Conservation (phyloP, 2,113 vertebrate genomes). For the Phalacrocorax pelagicus region DNA sequence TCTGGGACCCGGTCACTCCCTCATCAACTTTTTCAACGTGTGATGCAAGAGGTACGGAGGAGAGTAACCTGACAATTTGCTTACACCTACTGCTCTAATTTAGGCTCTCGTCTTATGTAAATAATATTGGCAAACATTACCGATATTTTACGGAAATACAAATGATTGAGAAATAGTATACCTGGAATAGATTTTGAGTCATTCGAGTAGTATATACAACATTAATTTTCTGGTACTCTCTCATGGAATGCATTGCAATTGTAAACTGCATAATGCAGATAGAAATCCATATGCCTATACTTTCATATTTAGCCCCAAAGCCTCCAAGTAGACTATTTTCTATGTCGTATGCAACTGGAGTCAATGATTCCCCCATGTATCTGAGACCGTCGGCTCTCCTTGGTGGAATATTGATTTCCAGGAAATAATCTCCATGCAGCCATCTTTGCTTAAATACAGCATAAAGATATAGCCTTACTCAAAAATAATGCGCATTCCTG, state of each 20-base stretch:
- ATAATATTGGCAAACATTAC: slow-evolving; percentile 1
- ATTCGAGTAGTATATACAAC: background rate
- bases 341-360: background rate
- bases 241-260: background rate
- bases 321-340: background rate
- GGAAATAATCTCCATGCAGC: slow-evolving; percentile 1
- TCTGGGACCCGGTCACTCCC: background rate
- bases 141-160: background rate
- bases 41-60: background rate
- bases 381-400: slow-evolving; percentile 14
- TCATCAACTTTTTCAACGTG: background rate
- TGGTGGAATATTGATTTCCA: slow-evolving; percentile 42
- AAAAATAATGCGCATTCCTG: background rate
- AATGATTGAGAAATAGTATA: background rate
- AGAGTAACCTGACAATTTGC: background rate
- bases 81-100: slow-evolving; percentile 44
- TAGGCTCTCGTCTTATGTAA: slow-evolving; percentile 33
- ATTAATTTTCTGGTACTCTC: slow-evolving; percentile 25
- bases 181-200: background rate
- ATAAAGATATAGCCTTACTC: background rate
- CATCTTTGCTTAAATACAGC: slow-evolving; percentile 14
- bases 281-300: slow-evolving; percentile 14
- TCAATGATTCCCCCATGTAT: slow-evolving; percentile 4
- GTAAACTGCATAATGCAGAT: background rate
- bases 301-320: slow-evolving; percentile 7